A percentile compares a stretch with the other conserved stretches of the same genome.
phyloP scores from a whole-genome alignment of 2,797 vertebrate species.

The Nasua narica region DNA sequence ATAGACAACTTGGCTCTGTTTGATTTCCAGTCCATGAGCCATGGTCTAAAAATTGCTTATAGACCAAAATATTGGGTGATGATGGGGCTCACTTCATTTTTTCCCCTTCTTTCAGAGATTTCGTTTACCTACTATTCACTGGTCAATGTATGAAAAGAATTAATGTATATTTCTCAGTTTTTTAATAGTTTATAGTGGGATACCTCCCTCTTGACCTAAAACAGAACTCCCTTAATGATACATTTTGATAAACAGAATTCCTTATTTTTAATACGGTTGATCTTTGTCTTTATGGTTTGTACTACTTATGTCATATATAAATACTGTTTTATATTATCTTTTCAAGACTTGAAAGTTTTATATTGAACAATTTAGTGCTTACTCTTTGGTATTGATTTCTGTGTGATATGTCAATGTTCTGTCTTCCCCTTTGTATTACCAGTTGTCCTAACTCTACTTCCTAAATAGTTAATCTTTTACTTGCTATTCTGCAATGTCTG shows the following conservation, averaged over 20 bases:
- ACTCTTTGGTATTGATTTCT: neutral
- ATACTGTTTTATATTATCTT: neutral
- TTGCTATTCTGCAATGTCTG: neutral
- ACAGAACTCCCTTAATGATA: neutral
- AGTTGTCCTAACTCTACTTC: neutral
- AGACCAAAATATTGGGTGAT: neutral
- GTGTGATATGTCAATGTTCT: neutral
- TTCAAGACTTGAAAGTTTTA: neutral
- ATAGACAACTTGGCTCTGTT: neutral
- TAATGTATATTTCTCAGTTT: neutral
- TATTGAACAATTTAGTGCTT: neutral
- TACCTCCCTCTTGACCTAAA: neutral
- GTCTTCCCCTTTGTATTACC: neutral
- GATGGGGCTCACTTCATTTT: neutral
- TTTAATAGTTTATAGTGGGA: neutral
- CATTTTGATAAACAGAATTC: neutral
- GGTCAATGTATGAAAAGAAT: neutral
- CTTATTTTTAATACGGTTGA: neutral
- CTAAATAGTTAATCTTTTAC: neutral
- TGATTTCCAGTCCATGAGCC: neutral
- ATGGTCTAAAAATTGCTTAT: neutral
- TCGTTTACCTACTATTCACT: neutral
- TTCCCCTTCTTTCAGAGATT: neutral
- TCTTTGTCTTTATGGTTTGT: neutral
- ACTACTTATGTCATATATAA: neutral